Base-by-base conservation (phyloP, 1,140 invertebrate species). In the Hyles euphorbiae region DNA sequence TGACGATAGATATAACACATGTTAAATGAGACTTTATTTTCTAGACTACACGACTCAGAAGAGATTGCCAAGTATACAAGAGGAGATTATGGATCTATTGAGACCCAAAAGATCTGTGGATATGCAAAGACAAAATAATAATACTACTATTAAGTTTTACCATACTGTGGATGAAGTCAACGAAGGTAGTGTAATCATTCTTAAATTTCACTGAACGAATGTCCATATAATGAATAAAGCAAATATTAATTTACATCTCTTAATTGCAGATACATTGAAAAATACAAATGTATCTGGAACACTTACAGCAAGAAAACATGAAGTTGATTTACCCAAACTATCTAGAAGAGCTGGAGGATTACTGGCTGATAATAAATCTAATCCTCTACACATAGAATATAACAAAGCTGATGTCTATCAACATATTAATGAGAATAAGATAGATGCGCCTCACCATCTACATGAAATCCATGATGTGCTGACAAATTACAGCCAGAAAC, bases 361-460 rank as follows among this genome's bases (percentile, higher is more conserved):
- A 9, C 51, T 69, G 34, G 58, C 63, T 32, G 58, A 64, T 44
- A 81, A 76, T 58, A 67, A 56, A 5, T 45, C 58, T 34, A 76
- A 58, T 55, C 55, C 77, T 47, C 56, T 87, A 43, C 78, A 87
- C 48, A 85, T 87, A 58, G 70, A 83, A 53, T 79, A 72, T 51
- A 84, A 73, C 44, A 56, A 76, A 57, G 66, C 72, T 8, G 68
- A 74, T 54, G 59, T 73, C 12, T 76, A 74, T 55, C 69, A 76
- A 49, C 75, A 78, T 40, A 75, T 82, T 51, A 60, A 65, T 45
- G 78, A 86, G 65, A 86, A 86, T 56, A 86, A 84, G 79, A 76
- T 86, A 56, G 81, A 83, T 49, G 54, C 68, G 2, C 43, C 51
- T 11, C 54, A 67, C n/a, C 62, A 54, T 34, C 32, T 72, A 58